These are phyloP conservation scores for Ypsolopha sequella DNA, from an alignment of 2,888 invertebrate genomes.

Conservation along the genomic window DNA sequence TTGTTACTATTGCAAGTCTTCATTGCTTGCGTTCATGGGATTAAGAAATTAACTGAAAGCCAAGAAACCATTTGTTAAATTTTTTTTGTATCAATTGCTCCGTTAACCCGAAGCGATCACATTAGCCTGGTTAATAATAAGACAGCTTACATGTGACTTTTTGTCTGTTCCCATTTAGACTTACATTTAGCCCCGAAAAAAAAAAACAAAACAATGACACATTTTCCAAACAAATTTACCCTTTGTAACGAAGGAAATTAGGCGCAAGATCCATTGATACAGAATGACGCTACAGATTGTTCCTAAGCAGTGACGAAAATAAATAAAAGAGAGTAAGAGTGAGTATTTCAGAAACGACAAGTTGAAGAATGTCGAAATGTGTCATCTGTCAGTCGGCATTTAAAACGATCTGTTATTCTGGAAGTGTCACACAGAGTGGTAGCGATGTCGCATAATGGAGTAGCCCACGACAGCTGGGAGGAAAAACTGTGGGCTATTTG, in stretches of 20 bases:
- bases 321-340: constrained; percentile 41
- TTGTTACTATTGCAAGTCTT: no score
- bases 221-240: constrained; percentile 12
- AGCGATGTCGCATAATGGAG: constrained; percentile 13
- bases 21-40: no score
- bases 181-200: constrained; percentile 1
- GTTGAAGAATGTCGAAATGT: constrained; percentile 70
- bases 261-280: constrained; percentile 18
- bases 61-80: no score
- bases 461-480: constrained; percentile 34
- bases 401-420: constrained; percentile 67
- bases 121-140: constrained; percentile 38
- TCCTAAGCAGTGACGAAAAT: constrained; percentile 33
- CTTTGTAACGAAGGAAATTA: constrained; percentile 20
- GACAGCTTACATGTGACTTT: constrained; percentile 34
- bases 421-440: constrained; percentile 40
- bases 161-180: constrained; percentile 43
- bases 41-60: no score
- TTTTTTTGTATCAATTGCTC: constrained; percentile 21
- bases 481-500: constrained; percentile 10
- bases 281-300: constrained; percentile 18
- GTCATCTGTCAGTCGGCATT: constrained; percentile 69
- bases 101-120: constrained; percentile 37
- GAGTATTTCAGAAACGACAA: constrained; percentile 65
- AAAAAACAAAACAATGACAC: neutral